Conservation (phyloP, 2,888 invertebrate genomes). For the Agrilus biguttatus region DNA sequence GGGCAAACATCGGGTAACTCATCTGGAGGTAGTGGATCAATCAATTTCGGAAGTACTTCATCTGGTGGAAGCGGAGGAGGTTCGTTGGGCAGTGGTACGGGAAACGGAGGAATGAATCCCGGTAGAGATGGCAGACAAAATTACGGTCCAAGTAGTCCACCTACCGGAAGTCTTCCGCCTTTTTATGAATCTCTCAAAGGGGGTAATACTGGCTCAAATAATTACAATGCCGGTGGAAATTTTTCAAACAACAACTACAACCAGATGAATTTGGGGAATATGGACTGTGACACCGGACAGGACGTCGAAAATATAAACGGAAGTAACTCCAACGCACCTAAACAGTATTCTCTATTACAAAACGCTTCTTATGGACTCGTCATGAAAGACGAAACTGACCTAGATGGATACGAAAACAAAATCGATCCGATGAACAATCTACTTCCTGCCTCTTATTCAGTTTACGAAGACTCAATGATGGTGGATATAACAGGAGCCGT, state of each 20-base stretch:
- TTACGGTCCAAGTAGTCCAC: conserved; percentile 78
- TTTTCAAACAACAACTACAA: conserved; percentile 52
- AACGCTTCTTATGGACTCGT: conserved; percentile 69
- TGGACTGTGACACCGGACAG: conserved; percentile 65
- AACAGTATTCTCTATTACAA: conserved; percentile 66
- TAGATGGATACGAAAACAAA: conserved; percentile 57
- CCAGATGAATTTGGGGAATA: conserved; percentile 52
- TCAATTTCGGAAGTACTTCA: conserved; percentile 26
- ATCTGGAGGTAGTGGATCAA: conserved; percentile 27
- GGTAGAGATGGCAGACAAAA: conserved; percentile 73
- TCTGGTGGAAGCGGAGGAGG: conserved; percentile 44
- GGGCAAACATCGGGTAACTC: conserved; percentile 21
- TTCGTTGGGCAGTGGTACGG: conserved; percentile 41
- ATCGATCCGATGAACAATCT: conserved; percentile 51
- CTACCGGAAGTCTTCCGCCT: conserved; percentile 75
- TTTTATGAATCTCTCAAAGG: conserved; percentile 78
- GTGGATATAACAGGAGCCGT: conserved; percentile 61
- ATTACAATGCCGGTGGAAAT: conserved; percentile 51
- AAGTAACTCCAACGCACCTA: conserved; percentile 34
- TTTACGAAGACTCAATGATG: conserved; percentile 71
- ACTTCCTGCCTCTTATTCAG: conserved; percentile 40
- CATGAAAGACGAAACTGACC: conserved; percentile 66
- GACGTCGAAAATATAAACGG: conserved; percentile 36
- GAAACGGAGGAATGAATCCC: conserved; percentile 53
- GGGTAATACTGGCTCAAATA: conserved; percentile 53